Base-by-base conservation (phyloP, 2,888 invertebrate genomes). In the Microplitis manilae region DNA sequence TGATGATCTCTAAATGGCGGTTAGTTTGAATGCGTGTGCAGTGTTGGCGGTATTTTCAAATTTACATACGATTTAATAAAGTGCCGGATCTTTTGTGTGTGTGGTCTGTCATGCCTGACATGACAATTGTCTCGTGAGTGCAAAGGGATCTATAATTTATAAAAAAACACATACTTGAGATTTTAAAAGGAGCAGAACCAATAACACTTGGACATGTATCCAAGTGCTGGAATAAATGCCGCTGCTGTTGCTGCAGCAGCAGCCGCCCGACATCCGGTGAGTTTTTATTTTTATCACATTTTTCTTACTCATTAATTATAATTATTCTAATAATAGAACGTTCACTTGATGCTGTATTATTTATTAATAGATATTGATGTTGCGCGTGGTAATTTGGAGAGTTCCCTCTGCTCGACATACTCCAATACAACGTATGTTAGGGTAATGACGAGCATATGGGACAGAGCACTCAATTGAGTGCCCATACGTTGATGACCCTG, bases 201-300 rank as follows among this genome's bases (percentile, higher is more conserved):
- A 90, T 86, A 84, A 92, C 90, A 92, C 91, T 90, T 89, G 90
- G 92, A 92, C 91, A 96, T 96, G 95, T 96, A 95, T 93, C 95
- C 95, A 83, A 94, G 94, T 92, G 94, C 95, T 92, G 95, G 95
- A 92, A 95, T 95, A 94, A 95, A 95, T 92, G 95, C 95, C 91
- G 95, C 95, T 91, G 95, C 95, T 90, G 95, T 94, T 90, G 95
- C 95, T 89, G 95, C 95, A 90, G 96, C 94, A 90, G 95, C 94
- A 91, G 95, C 95, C 91, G 95, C 95, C 83, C 94, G 96, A 91
- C 96, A 96, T 93, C 95, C 95, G 94, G 95, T 96, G 92, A 94
- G 94, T 68, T 65, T 68, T 15, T 74, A 9, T 60, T 68, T 60
- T 73, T 71, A 59, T 41, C 62, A 40, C 6, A 6, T 39, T 15